A percentile compares a stretch with the other conserved stretches of the same genome.
Evolutionary conservation across 2,113 vertebrate genomes (phyloP).

Genomic region (Varanus salvator): DNA sequence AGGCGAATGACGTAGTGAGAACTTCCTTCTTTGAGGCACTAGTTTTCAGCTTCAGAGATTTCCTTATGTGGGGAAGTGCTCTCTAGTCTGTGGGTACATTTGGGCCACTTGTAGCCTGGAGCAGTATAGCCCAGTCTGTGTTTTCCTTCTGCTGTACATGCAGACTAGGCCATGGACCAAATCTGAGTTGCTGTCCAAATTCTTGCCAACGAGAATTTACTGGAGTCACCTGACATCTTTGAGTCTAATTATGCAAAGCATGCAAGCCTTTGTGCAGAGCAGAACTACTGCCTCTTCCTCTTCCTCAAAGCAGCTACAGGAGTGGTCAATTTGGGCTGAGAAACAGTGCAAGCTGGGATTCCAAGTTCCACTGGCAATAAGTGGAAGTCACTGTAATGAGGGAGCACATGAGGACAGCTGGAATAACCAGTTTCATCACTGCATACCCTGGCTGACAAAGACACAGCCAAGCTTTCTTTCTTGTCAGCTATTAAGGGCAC

Average conservation of each 20-base stretch:
- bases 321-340: too few species aligned
- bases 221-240: neutral
- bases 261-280: neutral
- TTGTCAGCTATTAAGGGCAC: neutral
- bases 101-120: neutral
- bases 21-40: neutral
- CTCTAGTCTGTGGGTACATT: neutral
- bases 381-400: too few species aligned
- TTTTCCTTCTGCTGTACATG: neutral
- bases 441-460: neutral
- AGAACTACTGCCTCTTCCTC: too few species aligned
- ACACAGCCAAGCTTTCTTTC: neutral
- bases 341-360: too few species aligned
- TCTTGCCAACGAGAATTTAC: neutral
- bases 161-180: neutral
- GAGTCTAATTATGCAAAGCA: neutral
- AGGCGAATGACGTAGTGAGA: neutral
- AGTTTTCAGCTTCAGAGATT: neutral
- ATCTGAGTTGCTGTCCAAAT: neutral
- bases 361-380: too few species aligned
- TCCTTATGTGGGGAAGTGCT: neutral
- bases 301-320: too few species aligned
- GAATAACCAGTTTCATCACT: too few species aligned
- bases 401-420: too few species aligned
- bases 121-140: neutral